A percentile compares a stretch with the other conserved stretches of the same genome.
Evolutionary conservation across 2,888 invertebrate species (phyloP).

Genomic region (Andrena flavipes): DNA sequence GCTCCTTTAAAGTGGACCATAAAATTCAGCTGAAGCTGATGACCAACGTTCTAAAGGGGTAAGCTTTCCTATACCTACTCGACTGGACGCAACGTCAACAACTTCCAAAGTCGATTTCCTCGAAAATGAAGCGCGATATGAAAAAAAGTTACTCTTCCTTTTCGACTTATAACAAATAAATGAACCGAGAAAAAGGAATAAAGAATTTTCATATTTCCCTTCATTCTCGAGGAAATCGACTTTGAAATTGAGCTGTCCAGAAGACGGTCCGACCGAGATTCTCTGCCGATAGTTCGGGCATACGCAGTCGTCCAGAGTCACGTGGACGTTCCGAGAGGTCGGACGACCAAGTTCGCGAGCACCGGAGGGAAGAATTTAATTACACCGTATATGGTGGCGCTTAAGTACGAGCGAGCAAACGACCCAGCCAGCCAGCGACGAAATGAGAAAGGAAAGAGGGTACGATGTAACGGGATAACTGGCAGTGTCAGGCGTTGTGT

Average conservation of each 20-base stretch:
- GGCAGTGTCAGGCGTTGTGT: constrained; percentile 61
- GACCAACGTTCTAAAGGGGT: background rate
- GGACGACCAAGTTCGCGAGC: constrained; percentile 7
- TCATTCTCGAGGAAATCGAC: no score
- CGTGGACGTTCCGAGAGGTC: constrained; percentile 11
- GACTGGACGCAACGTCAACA: no score
- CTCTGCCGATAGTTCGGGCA: background rate
- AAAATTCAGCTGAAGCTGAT: background rate
- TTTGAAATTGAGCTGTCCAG: background rate
- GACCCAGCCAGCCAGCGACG: constrained; percentile 12
- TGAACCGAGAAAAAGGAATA: no score
- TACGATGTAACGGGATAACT: constrained; percentile 61
- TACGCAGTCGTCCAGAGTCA: constrained; percentile 16
- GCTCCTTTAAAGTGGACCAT: background rate
- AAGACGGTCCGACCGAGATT: background rate
- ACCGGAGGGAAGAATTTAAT: constrained; percentile 50
- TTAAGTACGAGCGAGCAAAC: constrained; percentile 25
- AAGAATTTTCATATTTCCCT: no score
- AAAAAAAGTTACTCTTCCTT: no score
- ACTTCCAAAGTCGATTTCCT: no score
- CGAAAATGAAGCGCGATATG: no score
- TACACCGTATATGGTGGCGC: constrained; percentile 55
- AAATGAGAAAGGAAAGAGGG: constrained; percentile 55
- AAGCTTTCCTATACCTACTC: no score
- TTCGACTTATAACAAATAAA: no score